phyloP scores from a whole-genome alignment of 2,797 vertebrate genomes.

The Squalus acanthias region DNA sequence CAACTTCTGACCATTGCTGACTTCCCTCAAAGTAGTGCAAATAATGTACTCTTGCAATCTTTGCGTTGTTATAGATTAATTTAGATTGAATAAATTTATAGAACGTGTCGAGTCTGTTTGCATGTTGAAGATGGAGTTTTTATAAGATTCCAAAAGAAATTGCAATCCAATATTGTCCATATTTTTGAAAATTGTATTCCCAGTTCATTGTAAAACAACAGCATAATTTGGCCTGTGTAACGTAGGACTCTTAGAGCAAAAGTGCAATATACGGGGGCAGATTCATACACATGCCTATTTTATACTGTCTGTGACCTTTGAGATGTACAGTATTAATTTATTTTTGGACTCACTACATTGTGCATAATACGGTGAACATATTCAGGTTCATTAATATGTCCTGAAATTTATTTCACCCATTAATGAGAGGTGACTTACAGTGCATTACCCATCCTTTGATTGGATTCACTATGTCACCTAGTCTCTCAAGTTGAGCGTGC shows the following conservation, averaged over 20 bases:
- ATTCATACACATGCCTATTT: neutral
- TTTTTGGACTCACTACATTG: constrained; percentile 29
- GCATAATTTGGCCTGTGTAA: neutral
- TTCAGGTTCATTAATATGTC: constrained; percentile 36
- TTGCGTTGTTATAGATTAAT: neutral
- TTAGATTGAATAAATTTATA: neutral
- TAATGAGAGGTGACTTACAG: constrained; percentile 37
- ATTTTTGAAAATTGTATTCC: neutral
- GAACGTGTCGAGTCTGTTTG: neutral
- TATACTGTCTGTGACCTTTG: constrained; percentile 36
- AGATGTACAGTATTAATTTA: constrained; percentile 37
- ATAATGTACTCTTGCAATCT: neutral
- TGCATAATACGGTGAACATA: constrained; percentile 33
- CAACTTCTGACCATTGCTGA: neutral
- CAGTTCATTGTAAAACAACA: neutral
- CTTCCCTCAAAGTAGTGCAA: neutral
- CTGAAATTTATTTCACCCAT: constrained; percentile 36
- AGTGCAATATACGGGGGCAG: neutral
- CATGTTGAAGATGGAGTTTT: neutral
- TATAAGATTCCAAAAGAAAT: neutral
- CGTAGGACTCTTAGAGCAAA: neutral
- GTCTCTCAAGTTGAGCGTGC: neutral
- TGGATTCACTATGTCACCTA: constrained; percentile 31
- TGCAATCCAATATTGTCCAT: neutral
- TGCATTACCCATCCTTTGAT: constrained; percentile 34